Base-by-base conservation (phyloP, 2,888 invertebrate species). In the Volucella inanis region DNA sequence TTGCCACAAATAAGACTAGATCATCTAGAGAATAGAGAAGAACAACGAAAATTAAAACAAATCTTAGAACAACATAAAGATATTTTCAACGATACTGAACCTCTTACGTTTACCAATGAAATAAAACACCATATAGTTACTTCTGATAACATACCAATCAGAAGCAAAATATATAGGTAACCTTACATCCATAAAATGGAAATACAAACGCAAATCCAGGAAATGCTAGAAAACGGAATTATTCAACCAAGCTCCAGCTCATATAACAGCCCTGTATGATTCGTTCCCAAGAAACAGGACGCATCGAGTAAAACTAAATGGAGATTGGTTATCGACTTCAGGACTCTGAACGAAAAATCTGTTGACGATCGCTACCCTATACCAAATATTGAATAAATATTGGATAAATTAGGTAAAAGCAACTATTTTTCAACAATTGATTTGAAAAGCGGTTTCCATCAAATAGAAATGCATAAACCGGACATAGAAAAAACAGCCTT, bases 321-420 rank as follows among this genome's bases (percentile, higher is more conserved):
- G 59, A 12, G 59, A 49, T 38, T 71, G 12, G 59, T 71, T 8
- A 71, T 59, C 15, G 59, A 71, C 39, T 59, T 59, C 10, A 38
- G 71, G 9, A 57, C 31, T 15, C 15, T 71, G 9, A 59, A 71
- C 4, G 71, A 71, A 15, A 43, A 49, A 39, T 49, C 57, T 8
- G 47, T 71, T 8, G 49, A 59, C 38, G 71, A 71, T 39, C 14
- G 18, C 4, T 57, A 70, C 14, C 70, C 70, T 11, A 45, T 70
- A 41, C 62, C 74, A 6, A 62, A 74, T 12, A 74, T 41, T 9
- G 54, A 62, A 1, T 38, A 54, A 11, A 74, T 74, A 43, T 15
- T 74, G 3, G 74, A 74, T 11, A 70, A 59, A 31, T 55, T 74
- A 22, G 74, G 55, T 0, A 74, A 47, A 64, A 38, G 62, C 15